Evolutionary conservation across 1,140 invertebrate genomes (phyloP).

Genomic region (Cecropterus lyciades): DNA sequence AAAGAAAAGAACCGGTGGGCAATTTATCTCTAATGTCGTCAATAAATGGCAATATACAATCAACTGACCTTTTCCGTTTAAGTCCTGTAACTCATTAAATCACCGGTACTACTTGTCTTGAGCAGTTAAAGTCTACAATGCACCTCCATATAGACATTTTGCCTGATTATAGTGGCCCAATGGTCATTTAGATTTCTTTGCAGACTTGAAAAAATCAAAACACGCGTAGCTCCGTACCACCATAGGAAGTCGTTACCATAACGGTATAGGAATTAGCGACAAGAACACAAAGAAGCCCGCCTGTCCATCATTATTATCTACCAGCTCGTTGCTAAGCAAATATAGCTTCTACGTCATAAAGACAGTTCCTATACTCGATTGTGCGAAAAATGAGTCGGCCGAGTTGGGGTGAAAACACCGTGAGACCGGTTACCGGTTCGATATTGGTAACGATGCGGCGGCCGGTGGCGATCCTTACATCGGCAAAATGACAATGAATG

Average conservation of each 20-base stretch:
- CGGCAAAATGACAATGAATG: too few relatives aligned
- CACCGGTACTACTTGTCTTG: background rate
- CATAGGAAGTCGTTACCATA: slow-evolving; percentile 77
- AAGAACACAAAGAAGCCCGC: slow-evolving; percentile 60
- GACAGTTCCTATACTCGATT: slow-evolving; percentile 41
- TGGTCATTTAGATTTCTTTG: slow-evolving; percentile 2
- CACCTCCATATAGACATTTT: slow-evolving; percentile 2
- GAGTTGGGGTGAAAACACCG: slow-evolving; percentile 30
- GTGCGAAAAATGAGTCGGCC: slow-evolving; percentile 6
- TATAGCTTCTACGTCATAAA: slow-evolving; percentile 26
- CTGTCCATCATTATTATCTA: slow-evolving; percentile 58
- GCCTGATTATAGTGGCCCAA: background rate
- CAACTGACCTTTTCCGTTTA: slow-evolving; percentile 11
- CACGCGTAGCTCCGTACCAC: slow-evolving; percentile 24
- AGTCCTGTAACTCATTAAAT: background rate
- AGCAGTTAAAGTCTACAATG: background rate
- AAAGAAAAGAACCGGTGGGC: background rate
- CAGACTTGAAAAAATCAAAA: slow-evolving; percentile 27
- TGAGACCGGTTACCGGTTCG: slow-evolving; percentile 24
- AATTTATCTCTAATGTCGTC: background rate
- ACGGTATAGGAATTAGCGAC: slow-evolving; percentile 69
- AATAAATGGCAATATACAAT: background rate
- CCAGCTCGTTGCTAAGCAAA: slow-evolving; percentile 24
- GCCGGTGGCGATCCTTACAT: background rate
- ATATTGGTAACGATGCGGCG: slow-evolving; percentile 19